Conservation (phyloP, 2,888 invertebrate genomes). For the Zootermopsis nevadensis region DNA sequence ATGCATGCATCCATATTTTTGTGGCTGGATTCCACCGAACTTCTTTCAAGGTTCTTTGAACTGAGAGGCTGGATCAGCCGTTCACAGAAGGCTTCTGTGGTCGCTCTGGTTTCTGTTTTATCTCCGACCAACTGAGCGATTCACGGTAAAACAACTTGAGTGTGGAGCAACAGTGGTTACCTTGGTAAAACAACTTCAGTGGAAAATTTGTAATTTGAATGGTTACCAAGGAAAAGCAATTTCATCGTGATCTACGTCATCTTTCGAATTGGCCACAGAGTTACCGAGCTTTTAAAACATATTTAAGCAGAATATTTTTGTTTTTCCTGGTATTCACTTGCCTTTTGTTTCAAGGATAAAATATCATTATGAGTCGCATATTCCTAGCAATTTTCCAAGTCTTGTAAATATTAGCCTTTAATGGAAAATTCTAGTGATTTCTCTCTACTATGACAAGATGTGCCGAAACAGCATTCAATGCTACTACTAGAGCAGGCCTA, state of each 20-base stretch:
- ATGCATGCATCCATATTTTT: too few relatives aligned
- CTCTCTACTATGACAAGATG: too few relatives aligned
- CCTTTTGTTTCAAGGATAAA: too few relatives aligned
- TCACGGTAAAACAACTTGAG: not conserved
- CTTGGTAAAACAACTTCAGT: not conserved
- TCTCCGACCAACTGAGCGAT: not conserved
- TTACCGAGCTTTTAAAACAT: not conserved
- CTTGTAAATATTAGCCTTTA: too few relatives aligned
- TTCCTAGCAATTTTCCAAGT: too few relatives aligned
- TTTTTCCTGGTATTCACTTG: not conserved
- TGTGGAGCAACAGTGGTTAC: not conserved
- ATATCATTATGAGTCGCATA: too few relatives aligned
- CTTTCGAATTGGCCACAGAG: not conserved
- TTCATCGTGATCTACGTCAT: not conserved
- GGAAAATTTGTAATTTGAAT: not conserved
- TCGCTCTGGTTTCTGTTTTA: not conserved
- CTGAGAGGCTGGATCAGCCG: too few relatives aligned
- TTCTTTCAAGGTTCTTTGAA: too few relatives aligned
- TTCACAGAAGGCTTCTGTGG: not conserved
- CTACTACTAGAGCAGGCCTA: too few relatives aligned
- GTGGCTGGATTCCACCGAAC: too few relatives aligned
- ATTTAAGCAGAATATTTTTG: not conserved
- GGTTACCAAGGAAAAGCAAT: not conserved
- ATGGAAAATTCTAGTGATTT: too few relatives aligned
- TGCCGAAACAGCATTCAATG: too few relatives aligned